These are phyloP conservation scores for Psittacus erithacus DNA, from an alignment of 2,113 vertebrate species.

Conservation along the genomic window DNA sequence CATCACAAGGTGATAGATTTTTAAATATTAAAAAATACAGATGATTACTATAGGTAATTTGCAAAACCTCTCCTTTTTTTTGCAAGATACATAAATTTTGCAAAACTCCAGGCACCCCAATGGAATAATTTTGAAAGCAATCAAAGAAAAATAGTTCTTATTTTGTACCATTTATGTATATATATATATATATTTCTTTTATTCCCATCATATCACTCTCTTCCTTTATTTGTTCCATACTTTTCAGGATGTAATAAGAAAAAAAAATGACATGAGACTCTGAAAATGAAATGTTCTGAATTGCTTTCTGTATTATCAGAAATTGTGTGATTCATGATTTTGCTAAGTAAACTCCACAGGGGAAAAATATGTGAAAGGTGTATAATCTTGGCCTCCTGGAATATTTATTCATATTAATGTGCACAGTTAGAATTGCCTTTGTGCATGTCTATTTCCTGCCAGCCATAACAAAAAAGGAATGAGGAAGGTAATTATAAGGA, in stretches of 20 bases:
- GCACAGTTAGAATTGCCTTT: constrained; percentile 17
- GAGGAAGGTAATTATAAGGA: constrained; percentile 63
- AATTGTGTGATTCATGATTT: constrained; percentile 6
- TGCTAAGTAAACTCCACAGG: constrained; percentile 26
- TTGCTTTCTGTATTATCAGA: neutral
- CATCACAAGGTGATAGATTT: neutral
- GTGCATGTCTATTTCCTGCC: constrained; percentile 5
- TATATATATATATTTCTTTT: neutral
- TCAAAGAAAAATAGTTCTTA: neutral
- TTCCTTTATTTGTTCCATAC: neutral
- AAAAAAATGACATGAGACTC: neutral
- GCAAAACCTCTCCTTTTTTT: neutral
- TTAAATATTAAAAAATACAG: neutral
- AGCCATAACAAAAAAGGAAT: constrained; percentile 52
- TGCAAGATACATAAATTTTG: neutral
- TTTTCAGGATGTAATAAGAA: neutral
- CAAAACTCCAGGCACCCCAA: neutral
- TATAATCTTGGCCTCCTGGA: constrained; percentile 29
- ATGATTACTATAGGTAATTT: neutral
- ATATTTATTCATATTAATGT: constrained; percentile 43
- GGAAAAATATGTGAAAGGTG: constrained; percentile 36
- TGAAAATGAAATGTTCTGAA: neutral
- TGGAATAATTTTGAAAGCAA: neutral
- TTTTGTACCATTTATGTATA: neutral
- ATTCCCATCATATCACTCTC: neutral